These are phyloP conservation scores for Ophioninae sp. DNA, from an alignment of 2,888 invertebrate genomes.

Conservation along the genomic window DNA sequence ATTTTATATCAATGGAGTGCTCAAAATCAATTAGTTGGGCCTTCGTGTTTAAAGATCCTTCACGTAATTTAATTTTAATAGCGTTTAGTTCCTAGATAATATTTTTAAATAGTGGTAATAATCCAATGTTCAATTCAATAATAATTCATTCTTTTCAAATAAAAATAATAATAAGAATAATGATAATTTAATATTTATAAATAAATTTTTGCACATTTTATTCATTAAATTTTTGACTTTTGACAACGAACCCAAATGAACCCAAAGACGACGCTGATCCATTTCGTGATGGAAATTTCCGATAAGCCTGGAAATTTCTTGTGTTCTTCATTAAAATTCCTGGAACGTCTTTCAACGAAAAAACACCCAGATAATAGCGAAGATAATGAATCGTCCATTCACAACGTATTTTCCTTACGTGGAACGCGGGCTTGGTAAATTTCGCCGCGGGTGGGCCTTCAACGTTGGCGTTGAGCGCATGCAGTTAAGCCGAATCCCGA, in stretches of 20 bases:
- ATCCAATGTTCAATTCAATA: too few species aligned
- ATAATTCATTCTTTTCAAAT: too few species aligned
- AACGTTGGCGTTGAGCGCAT: neutral
- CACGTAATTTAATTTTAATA: too few species aligned
- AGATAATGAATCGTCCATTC: constrained; percentile 18
- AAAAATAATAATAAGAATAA: too few species aligned
- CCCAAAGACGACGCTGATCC: neutral
- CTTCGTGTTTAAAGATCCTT: too few species aligned
- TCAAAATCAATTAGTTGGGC: too few species aligned
- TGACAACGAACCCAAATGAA: too few species aligned
- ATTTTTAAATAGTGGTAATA: too few species aligned
- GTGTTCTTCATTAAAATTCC: constrained; percentile 6
- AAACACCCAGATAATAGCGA: neutral
- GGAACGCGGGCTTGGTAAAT: neutral
- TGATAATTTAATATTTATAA: neutral
- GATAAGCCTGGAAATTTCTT: neutral
- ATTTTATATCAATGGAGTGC: too few species aligned
- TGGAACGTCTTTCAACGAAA: neutral
- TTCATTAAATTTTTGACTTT: neutral
- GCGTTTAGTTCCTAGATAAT: too few species aligned
- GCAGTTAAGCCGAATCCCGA: neutral
- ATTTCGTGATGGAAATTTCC: neutral
- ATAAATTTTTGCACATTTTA: neutral
- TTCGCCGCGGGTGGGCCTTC: neutral
- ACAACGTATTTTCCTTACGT: neutral